These are phyloP conservation scores for Stomorhina lunata DNA, from an alignment of 2,888 invertebrate genomes.

Conservation along the genomic window DNA sequence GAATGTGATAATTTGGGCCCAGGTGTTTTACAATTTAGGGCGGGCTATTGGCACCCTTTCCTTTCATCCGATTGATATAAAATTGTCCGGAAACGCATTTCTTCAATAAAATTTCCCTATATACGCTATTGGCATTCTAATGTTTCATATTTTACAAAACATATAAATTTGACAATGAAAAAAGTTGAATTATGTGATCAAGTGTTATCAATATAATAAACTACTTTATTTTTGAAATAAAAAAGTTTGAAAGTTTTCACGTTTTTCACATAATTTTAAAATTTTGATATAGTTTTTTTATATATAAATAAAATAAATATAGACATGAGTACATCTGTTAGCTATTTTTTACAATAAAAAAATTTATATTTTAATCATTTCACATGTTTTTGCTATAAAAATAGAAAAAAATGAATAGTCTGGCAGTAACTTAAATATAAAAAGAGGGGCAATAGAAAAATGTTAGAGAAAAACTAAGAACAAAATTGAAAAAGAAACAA, in stretches of 20 bases:
- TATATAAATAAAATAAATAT: not conserved
- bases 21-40: too few species aligned
- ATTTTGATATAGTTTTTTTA: not conserved
- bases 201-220: too few species aligned
- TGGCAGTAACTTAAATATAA: not conserved
- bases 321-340: not conserved
- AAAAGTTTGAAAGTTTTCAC: not conserved
- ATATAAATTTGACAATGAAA: too few species aligned
- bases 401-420: not conserved
- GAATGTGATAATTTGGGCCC: too few species aligned
- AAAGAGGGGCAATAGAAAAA: not conserved
- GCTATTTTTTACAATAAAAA: constrained; percentile 23
- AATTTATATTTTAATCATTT: constrained; percentile 23
- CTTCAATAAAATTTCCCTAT: too few species aligned
- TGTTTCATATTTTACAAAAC: too few species aligned
- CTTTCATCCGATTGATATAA: too few species aligned
- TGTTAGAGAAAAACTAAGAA: not conserved
- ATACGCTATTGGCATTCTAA: too few species aligned
- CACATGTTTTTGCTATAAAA: constrained; percentile 11
- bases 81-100: too few species aligned
- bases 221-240: too few species aligned
- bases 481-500: not conserved
- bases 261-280: not conserved
- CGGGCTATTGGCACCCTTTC: too few species aligned
- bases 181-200: too few species aligned